A percentile compares a stretch with the other conserved stretches of the same genome.
phyloP scores from a whole-genome alignment of 2,113 vertebrate genomes.

The Hippocampus comes region DNA sequence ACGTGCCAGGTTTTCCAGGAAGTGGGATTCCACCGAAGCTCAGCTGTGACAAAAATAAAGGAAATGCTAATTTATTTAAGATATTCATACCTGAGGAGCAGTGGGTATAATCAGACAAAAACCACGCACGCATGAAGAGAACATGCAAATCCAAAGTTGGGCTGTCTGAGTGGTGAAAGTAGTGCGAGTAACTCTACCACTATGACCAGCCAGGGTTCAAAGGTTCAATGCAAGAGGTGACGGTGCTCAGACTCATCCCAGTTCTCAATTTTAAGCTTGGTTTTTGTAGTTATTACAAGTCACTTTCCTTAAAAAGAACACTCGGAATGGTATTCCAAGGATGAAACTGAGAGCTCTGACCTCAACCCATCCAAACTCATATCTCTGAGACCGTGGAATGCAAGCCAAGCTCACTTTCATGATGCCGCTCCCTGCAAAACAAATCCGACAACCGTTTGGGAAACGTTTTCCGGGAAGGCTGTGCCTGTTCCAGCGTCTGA shows the following conservation, averaged over 20 bases:
- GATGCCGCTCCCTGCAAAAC: background rate
- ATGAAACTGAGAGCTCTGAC: background rate
- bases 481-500: slow-evolving; percentile 8
- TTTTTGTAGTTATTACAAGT: background rate
- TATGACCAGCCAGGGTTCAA: background rate
- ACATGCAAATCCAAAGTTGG: background rate
- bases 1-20: slow-evolving; percentile 95
- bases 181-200: background rate
- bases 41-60: slow-evolving; percentile 72
- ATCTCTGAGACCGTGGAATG: background rate
- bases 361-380: background rate
- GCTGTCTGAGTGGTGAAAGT: background rate
- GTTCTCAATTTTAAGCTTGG: background rate
- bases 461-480: slow-evolving; percentile 10
- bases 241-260: background rate
- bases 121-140: background rate
- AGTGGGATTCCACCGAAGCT: slow-evolving; percentile 97
- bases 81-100: no score
- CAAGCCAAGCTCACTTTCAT: background rate
- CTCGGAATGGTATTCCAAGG: background rate
- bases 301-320: background rate
- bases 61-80: background rate
- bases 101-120: background rate
- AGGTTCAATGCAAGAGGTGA: background rate
- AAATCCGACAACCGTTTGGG: slow-evolving; percentile 23